A percentile compares a stretch with the other conserved stretches of the same genome.
phyloP scores from a whole-genome alignment of 2,888 invertebrate species.

The Enoplolaimus lenunculus region DNA sequence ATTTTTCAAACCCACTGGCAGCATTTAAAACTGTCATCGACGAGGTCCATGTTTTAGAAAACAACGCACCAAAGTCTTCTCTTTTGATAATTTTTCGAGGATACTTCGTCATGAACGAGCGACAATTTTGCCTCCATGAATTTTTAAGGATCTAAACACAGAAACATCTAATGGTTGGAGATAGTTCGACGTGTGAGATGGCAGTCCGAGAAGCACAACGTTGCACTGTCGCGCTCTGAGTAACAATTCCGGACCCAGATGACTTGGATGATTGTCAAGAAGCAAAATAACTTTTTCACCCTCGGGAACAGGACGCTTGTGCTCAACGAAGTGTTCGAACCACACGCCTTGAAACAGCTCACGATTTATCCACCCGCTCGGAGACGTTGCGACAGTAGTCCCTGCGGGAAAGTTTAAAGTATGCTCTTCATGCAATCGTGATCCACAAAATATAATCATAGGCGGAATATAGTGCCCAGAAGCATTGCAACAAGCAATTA shows the following conservation, averaged over 20 bases:
- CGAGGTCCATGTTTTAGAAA: no score
- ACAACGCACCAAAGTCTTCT: no score
- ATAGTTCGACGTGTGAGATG: conserved; percentile 5
- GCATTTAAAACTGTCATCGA: no score
- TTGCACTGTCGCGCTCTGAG: not conserved
- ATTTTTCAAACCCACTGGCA: no score
- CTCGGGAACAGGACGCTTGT: not conserved
- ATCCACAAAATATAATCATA: not conserved
- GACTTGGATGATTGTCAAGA: conserved; percentile 11
- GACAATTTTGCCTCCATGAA: no score
- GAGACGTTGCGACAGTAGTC: not conserved
- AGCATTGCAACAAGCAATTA: conserved; percentile 10
- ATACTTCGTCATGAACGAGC: no score
- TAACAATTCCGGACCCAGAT: not conserved
- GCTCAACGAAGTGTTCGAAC: not conserved
- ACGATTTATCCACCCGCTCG: not conserved
- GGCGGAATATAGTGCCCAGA: conserved; percentile 1
- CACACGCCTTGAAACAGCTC: not conserved
- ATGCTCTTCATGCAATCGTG: not conserved
- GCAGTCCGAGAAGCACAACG: not conserved
- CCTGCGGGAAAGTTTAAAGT: not conserved
- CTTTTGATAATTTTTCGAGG: no score
- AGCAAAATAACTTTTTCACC: not conserved
- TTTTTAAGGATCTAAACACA: conserved; percentile 6
- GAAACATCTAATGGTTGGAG: conserved; percentile 11